Base-by-base conservation (phyloP, 2,888 invertebrate species). In the Pyrgus malvae region DNA sequence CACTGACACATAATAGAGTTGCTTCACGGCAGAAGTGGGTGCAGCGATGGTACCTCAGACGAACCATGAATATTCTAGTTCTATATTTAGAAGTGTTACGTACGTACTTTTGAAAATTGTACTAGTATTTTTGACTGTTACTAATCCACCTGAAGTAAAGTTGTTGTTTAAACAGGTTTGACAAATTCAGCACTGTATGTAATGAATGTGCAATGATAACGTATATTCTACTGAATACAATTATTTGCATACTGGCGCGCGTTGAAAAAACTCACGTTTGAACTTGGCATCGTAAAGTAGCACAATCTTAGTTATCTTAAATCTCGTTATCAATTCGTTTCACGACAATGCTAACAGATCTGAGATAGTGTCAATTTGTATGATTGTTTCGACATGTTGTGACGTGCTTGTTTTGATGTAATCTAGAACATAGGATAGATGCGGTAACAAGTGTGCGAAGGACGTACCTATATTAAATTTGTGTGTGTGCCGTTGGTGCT, bases 351-450 rank as follows among this genome's bases (percentile, higher is more conserved):
- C 16, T 37, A 5, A 35, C 35, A 14, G 35, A 35, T 33, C 6
- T 23, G 14, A 46, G 35, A 48, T 48, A 48, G n/a, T 48, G 48
- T 25, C 48, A 48, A 48, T 37, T 40, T 11, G 14, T 37, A 16
- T 17, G 35, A 46, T 21, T 9, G 4, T 7, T 48, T 11, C 17
- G 17, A n/a, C 16, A 25, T n/a, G 11, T 25, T 4, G 9, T 48
- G 6, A 25, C 16, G 14, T 25, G 11, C 12, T 8, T 9, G 11
- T 21, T 8, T 9, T 16, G 35, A 35, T 23, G 23, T 23, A 23
- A 23, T 14, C 11, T 11, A 19, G 19, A 38, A 38, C 17, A 23
- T 23, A 23, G 23, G 23, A n/a, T 29, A 29, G 4, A 29, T 6
- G n/a, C 40, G 23, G 21, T 23, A n/a, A 8, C 46, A 14, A 17